Evolutionary conservation across 2,888 invertebrate species (phyloP).

Genomic region (Dolichomitus sp.): DNA sequence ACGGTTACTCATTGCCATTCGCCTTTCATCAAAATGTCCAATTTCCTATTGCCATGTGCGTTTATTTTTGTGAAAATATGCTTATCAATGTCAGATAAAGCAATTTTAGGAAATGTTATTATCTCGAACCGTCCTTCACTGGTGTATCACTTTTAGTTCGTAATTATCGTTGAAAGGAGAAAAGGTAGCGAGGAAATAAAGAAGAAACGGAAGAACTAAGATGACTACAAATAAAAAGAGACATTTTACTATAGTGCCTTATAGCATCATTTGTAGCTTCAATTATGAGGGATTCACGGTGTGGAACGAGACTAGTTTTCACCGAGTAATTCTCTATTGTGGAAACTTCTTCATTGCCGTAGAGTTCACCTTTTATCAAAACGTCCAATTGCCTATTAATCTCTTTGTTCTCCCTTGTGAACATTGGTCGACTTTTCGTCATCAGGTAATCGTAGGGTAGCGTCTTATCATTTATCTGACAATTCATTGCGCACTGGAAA

Average conservation of each 20-base stretch:
- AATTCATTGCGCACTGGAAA: slow-evolving; percentile 51
- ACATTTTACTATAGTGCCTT: slow-evolving; percentile 28
- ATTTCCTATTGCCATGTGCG: slow-evolving; percentile 42
- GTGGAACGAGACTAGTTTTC: slow-evolving; percentile 10
- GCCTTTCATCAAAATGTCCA: slow-evolving; percentile 61
- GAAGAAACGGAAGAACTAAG: not conserved
- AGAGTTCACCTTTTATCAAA: slow-evolving; percentile 58
- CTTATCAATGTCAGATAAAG: too few relatives aligned
- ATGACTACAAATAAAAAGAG: slow-evolving; percentile 31
- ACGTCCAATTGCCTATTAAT: slow-evolving; percentile 59
- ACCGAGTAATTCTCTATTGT: not conserved
- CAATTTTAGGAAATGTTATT: too few relatives aligned
- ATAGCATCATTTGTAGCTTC: slow-evolving; percentile 33
- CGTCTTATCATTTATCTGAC: slow-evolving; percentile 11
- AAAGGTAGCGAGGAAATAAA: slow-evolving; percentile 14
- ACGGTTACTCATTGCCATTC: slow-evolving; percentile 3
- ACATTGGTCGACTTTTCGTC: slow-evolving; percentile 38
- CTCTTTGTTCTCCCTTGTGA: slow-evolving; percentile 50
- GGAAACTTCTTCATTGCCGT: slow-evolving; percentile 1
- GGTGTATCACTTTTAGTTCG: slow-evolving; percentile 23
- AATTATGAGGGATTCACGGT: not conserved
- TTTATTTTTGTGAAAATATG: not conserved
- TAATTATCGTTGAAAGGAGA: slow-evolving; percentile 34
- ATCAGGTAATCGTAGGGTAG: slow-evolving; percentile 44
- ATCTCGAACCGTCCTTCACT: not conserved